Conservation (phyloP, 1,140 invertebrate species). For the Sarcophaga peregrina region DNA sequence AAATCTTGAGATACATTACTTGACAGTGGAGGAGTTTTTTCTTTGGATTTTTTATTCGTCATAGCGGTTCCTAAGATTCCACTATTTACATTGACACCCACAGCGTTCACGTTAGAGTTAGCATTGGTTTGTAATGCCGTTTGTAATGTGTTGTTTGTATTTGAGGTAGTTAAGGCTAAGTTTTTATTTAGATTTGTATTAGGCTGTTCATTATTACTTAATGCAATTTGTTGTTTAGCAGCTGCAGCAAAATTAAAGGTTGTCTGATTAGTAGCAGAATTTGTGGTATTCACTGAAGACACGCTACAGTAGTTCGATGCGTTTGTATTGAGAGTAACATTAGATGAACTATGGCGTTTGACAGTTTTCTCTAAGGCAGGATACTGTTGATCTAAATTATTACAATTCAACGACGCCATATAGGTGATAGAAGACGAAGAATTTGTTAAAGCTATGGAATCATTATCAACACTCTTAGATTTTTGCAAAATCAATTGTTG, state of each 20-base stretch:
- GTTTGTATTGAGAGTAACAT: slow-evolving; percentile 48
- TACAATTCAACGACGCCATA: slow-evolving; percentile 53
- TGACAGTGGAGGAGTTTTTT: slow-evolving; percentile 35
- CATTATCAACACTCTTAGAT: slow-evolving; percentile 64
- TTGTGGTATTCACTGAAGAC: background rate
- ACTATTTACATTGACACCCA: background rate
- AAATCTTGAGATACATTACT: background rate
- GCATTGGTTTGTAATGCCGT: background rate
- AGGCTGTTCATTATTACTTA: slow-evolving; percentile 38
- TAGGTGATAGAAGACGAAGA: background rate
- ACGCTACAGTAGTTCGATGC: background rate
- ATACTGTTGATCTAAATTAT: slow-evolving; percentile 63
- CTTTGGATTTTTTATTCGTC: slow-evolving; percentile 40
- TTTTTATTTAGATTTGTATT: slow-evolving; percentile 41
- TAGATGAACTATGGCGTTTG: slow-evolving; percentile 61
- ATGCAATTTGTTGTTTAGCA: slow-evolving; percentile 43
- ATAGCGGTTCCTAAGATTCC: background rate
- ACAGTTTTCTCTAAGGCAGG: slow-evolving; percentile 65
- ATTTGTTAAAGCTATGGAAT: slow-evolving; percentile 31
- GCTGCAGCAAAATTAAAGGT: slow-evolving; percentile 57
- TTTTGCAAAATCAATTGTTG: slow-evolving; percentile 57
- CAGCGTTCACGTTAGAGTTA: slow-evolving; percentile 21
- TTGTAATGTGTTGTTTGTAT: slow-evolving; percentile 34
- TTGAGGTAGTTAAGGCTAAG: slow-evolving; percentile 44
- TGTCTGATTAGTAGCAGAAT: slow-evolving; percentile 18